A percentile compares a stretch with the other conserved stretches of the same genome.
phyloP scores from a whole-genome alignment of 2,797 vertebrate genomes.

The Aplochiton taeniatus region DNA sequence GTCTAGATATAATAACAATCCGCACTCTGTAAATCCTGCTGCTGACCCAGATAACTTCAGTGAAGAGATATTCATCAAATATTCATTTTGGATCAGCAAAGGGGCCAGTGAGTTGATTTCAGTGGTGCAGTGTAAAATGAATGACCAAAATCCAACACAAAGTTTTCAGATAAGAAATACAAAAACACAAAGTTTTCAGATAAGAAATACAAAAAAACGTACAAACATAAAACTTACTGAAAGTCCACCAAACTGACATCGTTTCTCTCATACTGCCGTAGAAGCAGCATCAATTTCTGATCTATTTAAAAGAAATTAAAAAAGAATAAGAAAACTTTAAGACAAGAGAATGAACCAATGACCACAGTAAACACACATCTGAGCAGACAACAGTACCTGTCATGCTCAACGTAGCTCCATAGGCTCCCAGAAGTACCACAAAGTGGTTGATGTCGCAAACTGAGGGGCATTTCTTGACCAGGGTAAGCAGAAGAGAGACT shows the following conservation, averaged over 20 bases:
- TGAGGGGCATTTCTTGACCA: constrained; percentile 82
- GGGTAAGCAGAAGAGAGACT: constrained; percentile 80
- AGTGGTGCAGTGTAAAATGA: too few relatives aligned
- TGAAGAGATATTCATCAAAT: too few relatives aligned
- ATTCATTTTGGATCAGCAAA: too few relatives aligned
- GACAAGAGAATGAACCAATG: background rate
- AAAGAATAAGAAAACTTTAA: constrained; percentile 9
- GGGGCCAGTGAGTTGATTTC: too few relatives aligned
- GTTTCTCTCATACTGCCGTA: constrained; percentile 88
- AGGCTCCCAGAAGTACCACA: constrained; percentile 87
- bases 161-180: background rate
- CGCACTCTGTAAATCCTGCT: too few relatives aligned
- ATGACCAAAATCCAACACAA: too few relatives aligned
- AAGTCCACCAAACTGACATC: constrained; percentile 83
- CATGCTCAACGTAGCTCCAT: constrained; percentile 83
- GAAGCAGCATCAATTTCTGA: constrained; percentile 88
- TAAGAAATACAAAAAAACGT: background rate
- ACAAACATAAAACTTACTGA: constrained; percentile 65
- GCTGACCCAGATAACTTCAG: too few relatives aligned
- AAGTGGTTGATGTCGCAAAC: constrained; percentile 87
- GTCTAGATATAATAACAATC: too few relatives aligned
- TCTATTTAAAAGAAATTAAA: constrained; percentile 68
- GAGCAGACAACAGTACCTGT: constrained; percentile 74
- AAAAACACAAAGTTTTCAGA: constrained; percentile 5
- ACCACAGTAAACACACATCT: background rate